Conservation (phyloP, 1,140 invertebrate genomes). For the Glomeris maerens region DNA sequence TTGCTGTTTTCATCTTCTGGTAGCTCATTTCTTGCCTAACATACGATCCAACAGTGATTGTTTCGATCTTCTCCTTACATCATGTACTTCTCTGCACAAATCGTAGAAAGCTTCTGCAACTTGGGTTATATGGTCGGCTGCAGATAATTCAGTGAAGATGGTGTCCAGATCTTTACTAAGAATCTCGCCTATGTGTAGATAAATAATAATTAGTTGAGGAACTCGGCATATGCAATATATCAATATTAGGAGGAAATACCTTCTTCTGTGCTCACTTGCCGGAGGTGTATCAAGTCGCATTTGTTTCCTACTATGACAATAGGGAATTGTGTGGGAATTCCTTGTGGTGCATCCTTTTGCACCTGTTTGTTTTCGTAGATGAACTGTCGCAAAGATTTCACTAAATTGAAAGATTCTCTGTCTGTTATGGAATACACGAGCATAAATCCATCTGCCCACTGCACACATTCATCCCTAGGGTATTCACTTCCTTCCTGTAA, state of each 20-base stretch:
- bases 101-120: conserved; percentile 72
- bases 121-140: conserved; percentile 62
- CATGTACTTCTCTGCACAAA: conserved; percentile 62
- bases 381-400: conserved; percentile 54
- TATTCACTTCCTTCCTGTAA: conserved; percentile 7
- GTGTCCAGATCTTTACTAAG: conserved; percentile 74
- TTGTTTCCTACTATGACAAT: conserved; percentile 74
- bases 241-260: conserved; percentile 27
- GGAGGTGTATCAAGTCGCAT: conserved; percentile 76
- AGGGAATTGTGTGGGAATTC: conserved; percentile 38
- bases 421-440: conserved; percentile 86
- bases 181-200: conserved; percentile 45
- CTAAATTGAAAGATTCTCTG: conserved; percentile 66
- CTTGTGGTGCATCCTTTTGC: conserved; percentile 16
- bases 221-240: background rate
- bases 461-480: conserved; percentile 12
- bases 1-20: background rate
- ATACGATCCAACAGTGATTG: conserved; percentile 60
- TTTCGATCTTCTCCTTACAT: conserved; percentile 60
- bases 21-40: conserved; percentile 50
- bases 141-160: conserved; percentile 73
- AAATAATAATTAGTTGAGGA: background rate
- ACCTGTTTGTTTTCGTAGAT: conserved; percentile 38
- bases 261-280: conserved; percentile 75
- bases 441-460: conserved; percentile 55